These are phyloP conservation scores for Aphis gossypii DNA, from an alignment of 1,140 invertebrate genomes.

Conservation along the genomic window DNA sequence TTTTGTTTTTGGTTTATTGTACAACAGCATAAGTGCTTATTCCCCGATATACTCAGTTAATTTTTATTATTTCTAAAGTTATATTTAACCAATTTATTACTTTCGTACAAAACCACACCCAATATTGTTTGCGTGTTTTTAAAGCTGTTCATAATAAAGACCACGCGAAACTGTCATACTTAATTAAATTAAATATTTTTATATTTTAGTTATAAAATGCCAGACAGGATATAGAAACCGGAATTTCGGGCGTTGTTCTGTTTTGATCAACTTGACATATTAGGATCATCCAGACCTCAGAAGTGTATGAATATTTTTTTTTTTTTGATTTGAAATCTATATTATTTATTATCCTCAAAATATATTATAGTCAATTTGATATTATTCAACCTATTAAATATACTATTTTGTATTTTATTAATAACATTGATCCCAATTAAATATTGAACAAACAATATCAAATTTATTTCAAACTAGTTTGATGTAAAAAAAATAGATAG, in stretches of 20 bases:
- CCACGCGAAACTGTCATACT: neutral
- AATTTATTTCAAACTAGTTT: too few relatives aligned
- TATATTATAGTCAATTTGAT: too few relatives aligned
- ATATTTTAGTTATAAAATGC: neutral
- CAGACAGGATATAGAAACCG: neutral
- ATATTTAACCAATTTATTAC: neutral
- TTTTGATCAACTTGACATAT: neutral
- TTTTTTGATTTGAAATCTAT: too few relatives aligned
- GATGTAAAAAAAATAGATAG: too few relatives aligned
- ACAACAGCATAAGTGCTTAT: neutral
- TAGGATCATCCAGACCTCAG: neutral
- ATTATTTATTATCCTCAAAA: too few relatives aligned
- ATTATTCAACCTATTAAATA: too few relatives aligned
- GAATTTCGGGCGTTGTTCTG: neutral
- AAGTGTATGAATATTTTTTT: too few relatives aligned
- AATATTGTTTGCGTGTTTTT: neutral
- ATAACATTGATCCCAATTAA: too few relatives aligned
- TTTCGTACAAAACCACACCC: neutral
- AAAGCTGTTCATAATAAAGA: neutral
- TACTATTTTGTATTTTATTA: too few relatives aligned
- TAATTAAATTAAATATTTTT: constrained; percentile 15
- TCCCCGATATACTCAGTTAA: neutral
- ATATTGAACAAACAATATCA: too few relatives aligned
- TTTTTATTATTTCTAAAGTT: neutral
- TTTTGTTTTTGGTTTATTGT: too few relatives aligned